These are phyloP conservation scores for Nephila pilipes DNA, from an alignment of 1,140 invertebrate genomes.

Conservation along the genomic window DNA sequence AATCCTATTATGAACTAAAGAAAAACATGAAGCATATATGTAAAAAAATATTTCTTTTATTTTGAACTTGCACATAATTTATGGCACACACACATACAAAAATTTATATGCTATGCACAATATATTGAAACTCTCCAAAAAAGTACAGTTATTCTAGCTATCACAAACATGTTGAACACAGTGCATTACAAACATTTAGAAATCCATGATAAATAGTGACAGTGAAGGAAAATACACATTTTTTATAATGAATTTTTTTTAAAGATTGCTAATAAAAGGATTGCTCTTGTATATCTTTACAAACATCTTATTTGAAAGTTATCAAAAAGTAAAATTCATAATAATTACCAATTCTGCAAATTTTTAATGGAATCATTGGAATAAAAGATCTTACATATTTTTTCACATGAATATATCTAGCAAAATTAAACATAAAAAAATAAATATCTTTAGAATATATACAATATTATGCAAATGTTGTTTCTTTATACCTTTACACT, in stretches of 20 bases:
- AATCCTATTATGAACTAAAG: too few relatives aligned
- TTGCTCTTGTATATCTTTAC: not conserved
- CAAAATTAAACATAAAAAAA: constrained; percentile 48
- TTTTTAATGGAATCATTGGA: too few relatives aligned
- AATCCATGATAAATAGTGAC: not conserved
- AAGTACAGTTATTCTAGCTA: not conserved
- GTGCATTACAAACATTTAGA: not conserved
- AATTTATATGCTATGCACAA: not conserved
- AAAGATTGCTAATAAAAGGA: not conserved
- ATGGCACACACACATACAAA: not conserved
- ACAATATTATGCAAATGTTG: not conserved
- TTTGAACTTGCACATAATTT: not conserved
- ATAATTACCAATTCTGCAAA: too few relatives aligned
- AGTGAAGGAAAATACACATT: not conserved
- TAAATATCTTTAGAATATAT: constrained; percentile 48
- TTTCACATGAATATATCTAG: not conserved
- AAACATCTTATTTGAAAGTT: not conserved
- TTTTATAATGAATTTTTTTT: not conserved
- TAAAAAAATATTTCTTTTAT: not conserved
- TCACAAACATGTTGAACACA: constrained; percentile 1
- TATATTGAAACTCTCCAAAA: constrained; percentile 26
- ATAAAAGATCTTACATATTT: not conserved
- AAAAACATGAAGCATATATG: not conserved
- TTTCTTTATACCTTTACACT: not conserved
- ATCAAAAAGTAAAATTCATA: not conserved